Evolutionary conservation across 1,140 invertebrate genomes (phyloP).

Genomic region (Fragariocoptes setiger): DNA sequence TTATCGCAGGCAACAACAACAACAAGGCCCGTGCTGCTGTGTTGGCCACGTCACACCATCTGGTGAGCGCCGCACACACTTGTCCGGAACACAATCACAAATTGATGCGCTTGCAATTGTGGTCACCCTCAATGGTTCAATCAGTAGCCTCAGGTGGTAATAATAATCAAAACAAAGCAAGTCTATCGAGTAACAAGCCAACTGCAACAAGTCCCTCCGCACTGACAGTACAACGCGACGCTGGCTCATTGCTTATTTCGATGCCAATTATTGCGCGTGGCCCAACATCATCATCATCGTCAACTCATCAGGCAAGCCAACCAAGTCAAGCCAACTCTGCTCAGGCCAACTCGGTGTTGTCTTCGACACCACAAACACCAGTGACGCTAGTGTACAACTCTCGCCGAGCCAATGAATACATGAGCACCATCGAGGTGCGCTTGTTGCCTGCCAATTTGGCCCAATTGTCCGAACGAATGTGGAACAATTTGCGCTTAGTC

Average conservation of each 20-base stretch:
- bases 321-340: not conserved
- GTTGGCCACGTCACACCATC: too few species aligned
- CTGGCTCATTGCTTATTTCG: not conserved
- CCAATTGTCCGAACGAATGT: conserved; percentile 7
- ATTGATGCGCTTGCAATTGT: not conserved
- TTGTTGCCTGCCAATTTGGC: conserved; percentile 19
- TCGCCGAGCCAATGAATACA: conserved; percentile 19
- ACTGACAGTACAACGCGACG: not conserved
- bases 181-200: not conserved
- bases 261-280: not conserved
- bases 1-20: not conserved
- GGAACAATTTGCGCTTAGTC: conserved; percentile 13
- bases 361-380: too few species aligned
- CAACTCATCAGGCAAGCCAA: not conserved
- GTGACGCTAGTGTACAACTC: conserved; percentile 4
- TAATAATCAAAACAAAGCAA: not conserved
- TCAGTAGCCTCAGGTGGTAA: not conserved
- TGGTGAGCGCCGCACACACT: too few species aligned
- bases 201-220: not conserved
- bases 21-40: not conserved
- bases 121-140: not conserved
- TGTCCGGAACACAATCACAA: not conserved
- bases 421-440: conserved; percentile 20
- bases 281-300: not conserved
- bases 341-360: not conserved